Evolutionary conservation across 2,797 vertebrate genomes (phyloP).

Genomic region (Gephyroberyx darwinii): DNA sequence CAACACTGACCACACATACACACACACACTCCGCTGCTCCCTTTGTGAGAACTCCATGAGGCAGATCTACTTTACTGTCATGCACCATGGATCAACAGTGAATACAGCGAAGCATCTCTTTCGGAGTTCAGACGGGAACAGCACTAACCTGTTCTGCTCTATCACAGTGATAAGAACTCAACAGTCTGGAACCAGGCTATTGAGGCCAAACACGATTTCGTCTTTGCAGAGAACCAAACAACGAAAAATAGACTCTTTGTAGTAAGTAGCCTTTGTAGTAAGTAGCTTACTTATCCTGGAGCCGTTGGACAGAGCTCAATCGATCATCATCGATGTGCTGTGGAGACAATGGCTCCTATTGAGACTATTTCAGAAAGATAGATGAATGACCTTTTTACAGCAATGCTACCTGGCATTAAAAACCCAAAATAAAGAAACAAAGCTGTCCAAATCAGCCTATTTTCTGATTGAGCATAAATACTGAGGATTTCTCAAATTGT

Average conservation of each 20-base stretch:
- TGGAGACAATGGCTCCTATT: not conserved
- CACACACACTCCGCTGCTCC: constrained; percentile 6
- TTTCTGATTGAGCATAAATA: not conserved
- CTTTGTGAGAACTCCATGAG: constrained; percentile 18
- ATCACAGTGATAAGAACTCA: constrained; percentile 39
- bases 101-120: constrained; percentile 2
- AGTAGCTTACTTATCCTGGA: not conserved
- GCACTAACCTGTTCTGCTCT: constrained; percentile 24
- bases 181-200: constrained; percentile 41
- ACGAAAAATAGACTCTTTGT: constrained; percentile 30
- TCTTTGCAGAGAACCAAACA: constrained; percentile 30
- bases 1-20: not conserved
- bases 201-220: constrained; percentile 39
- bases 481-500: not conserved
- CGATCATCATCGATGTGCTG: constrained; percentile 34
- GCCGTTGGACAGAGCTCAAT: constrained; percentile 40
- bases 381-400: too few species aligned
- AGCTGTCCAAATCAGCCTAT: not conserved
- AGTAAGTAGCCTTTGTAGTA: not conserved
- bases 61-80: constrained; percentile 31
- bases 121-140: constrained; percentile 6
- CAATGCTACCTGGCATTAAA: too few species aligned
- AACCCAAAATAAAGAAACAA: constrained; percentile 9
- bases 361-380: not conserved
- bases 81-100: constrained; percentile 5